Evolutionary conservation across 1,140 invertebrate species (phyloP).

Genomic region (Meteorus sp.): DNA sequence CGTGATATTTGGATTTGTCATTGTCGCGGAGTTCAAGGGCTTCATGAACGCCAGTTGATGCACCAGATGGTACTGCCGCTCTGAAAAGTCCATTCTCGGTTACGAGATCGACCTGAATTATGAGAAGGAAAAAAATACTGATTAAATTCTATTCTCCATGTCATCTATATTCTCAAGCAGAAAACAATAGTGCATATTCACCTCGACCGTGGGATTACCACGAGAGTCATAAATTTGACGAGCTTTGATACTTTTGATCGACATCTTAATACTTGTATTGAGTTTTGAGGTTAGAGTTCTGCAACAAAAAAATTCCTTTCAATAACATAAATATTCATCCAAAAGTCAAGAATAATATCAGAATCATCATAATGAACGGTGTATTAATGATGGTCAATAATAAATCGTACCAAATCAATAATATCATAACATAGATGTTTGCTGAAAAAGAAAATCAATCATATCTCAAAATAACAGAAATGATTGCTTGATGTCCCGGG

Average conservation of each 20-base stretch:
- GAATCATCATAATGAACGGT: neutral
- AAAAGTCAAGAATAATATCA: neutral
- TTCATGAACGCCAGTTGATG: constrained; percentile 96
- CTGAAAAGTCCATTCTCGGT: constrained; percentile 87
- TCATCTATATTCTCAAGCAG: neutral
- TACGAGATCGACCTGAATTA: constrained; percentile 60
- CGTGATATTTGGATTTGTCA: constrained; percentile 87
- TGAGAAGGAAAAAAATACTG: constrained; percentile 19
- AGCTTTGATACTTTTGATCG: constrained; percentile 84
- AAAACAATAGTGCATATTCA: constrained; percentile 36
- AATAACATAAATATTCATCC: neutral
- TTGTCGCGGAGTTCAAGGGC: constrained; percentile 94
- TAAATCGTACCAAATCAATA: neutral
- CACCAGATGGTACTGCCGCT: constrained; percentile 96
- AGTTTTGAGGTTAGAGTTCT: constrained; percentile 38
- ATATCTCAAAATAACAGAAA: neutral
- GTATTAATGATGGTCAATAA: neutral
- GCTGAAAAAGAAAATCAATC: neutral
- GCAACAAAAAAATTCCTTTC: constrained; percentile 24
- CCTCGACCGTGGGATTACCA: constrained; percentile 98
- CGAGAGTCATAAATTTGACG: constrained; percentile 98
- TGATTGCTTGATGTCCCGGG: too few relatives aligned
- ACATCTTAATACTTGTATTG: constrained; percentile 69
- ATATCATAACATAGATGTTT: neutral
- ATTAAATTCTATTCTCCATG: neutral